Conservation (phyloP, 1,140 invertebrate genomes). For the Apis dorsata region DNA sequence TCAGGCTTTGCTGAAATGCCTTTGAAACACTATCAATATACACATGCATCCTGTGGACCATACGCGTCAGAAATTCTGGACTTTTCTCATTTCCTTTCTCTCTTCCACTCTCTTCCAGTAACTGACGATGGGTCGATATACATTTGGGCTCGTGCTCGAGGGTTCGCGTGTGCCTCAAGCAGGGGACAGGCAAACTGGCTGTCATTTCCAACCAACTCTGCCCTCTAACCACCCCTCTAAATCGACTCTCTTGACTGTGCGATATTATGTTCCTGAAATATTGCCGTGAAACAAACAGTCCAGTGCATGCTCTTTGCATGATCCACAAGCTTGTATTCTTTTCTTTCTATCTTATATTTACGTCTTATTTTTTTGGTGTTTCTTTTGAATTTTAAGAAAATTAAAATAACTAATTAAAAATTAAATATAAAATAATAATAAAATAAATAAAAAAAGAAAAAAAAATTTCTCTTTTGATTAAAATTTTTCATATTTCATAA, state of each 20-base stretch:
- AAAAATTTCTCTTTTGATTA: background rate
- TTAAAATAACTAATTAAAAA: background rate
- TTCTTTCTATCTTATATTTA: background rate
- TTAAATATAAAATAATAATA: no score
- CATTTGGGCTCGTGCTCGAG: conserved; percentile 30
- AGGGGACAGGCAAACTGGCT: conserved; percentile 55
- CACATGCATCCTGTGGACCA: background rate
- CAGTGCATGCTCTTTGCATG: conserved; percentile 9
- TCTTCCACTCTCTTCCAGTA: background rate
- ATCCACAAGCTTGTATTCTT: background rate
- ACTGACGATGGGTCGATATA: conserved; percentile 50
- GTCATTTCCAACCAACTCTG: conserved; percentile 52
- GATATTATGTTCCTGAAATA: conserved; percentile 55
- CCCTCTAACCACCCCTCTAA: conserved; percentile 23
- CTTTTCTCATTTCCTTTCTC: background rate
- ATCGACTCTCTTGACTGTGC: conserved; percentile 12
- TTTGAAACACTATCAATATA: conserved; percentile 21
- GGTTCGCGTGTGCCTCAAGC: conserved; percentile 34
- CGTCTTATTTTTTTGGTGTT: background rate
- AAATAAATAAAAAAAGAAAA: no score
- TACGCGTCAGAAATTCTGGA: conserved; percentile 40
- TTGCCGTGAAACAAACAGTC: conserved; percentile 51
- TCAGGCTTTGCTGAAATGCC: background rate
- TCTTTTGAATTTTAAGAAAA: background rate
- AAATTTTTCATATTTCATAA: no score